Conservation (phyloP, 2,113 vertebrate species). For the Microcebus lehilahytsara region DNA sequence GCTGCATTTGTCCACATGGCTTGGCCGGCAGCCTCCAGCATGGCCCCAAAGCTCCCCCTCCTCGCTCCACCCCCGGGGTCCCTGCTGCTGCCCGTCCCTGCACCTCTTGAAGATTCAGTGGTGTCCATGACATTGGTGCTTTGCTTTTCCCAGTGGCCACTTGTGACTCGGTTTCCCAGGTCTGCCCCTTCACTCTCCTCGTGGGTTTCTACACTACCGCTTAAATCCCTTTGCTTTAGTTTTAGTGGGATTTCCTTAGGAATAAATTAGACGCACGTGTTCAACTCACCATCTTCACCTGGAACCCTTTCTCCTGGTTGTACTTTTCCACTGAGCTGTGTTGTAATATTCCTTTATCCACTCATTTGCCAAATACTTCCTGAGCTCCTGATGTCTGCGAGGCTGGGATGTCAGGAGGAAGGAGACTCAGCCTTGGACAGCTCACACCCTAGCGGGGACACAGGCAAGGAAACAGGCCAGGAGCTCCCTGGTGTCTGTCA, state of each 20-base stretch:
- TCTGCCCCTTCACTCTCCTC: not conserved
- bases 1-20: rapidly evolving
- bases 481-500: not conserved
- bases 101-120: not conserved
- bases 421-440: not conserved
- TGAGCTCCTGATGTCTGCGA: not conserved
- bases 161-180: not conserved
- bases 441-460: not conserved
- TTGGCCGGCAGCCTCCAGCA: not conserved
- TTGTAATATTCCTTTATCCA: not conserved
- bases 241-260: not conserved
- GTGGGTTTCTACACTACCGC: not conserved
- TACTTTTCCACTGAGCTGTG: not conserved
- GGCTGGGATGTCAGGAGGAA: not conserved
- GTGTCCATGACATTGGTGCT: not conserved
- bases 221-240: not conserved
- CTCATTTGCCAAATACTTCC: not conserved
- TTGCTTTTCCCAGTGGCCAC: not conserved
- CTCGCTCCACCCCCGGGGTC: not conserved
- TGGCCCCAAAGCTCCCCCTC: not conserved
- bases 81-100: not conserved
- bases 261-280: not conserved
- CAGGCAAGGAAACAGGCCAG: not conserved
- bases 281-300: not conserved
- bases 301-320: not conserved